Conservation (phyloP, 2,888 invertebrate genomes). For the Eupithecia inturbata region DNA sequence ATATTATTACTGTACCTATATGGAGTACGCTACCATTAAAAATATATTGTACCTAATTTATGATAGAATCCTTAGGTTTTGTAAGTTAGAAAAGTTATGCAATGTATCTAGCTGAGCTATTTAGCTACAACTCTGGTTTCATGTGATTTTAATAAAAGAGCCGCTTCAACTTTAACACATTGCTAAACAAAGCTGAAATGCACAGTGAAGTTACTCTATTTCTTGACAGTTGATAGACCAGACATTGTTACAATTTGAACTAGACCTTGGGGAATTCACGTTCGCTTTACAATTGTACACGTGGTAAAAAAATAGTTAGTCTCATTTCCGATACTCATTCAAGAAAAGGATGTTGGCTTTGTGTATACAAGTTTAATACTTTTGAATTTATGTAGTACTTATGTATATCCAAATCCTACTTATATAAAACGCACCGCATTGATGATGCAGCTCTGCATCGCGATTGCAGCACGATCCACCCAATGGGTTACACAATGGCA, state of each 20-base stretch:
- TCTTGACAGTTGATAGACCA: constrained; percentile 35
- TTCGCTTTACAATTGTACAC: constrained; percentile 30
- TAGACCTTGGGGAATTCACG: constrained; percentile 79
- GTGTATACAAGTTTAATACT: background rate
- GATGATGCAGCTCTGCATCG: background rate
- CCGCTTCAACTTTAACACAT: background rate
- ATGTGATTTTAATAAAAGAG: background rate
- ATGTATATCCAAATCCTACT: no score
- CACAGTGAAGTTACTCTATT: constrained; percentile 23
- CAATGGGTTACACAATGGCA: background rate
- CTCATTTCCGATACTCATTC: constrained; percentile 11
- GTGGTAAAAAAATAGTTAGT: constrained; percentile 21
- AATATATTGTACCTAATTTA: background rate
- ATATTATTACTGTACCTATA: background rate
- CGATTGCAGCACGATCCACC: background rate
- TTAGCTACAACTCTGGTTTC: background rate
- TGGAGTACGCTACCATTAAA: background rate
- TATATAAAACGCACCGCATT: no score
- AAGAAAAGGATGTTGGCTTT: constrained; percentile 6
- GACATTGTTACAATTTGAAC: constrained; percentile 59
- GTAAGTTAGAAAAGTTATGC: background rate
- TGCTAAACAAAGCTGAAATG: background rate
- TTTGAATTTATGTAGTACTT: background rate
- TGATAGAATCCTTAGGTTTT: background rate
- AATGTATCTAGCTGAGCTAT: background rate